Conservation (phyloP, 2,797 vertebrate genomes). For the Rhynchonycteris naso region DNA sequence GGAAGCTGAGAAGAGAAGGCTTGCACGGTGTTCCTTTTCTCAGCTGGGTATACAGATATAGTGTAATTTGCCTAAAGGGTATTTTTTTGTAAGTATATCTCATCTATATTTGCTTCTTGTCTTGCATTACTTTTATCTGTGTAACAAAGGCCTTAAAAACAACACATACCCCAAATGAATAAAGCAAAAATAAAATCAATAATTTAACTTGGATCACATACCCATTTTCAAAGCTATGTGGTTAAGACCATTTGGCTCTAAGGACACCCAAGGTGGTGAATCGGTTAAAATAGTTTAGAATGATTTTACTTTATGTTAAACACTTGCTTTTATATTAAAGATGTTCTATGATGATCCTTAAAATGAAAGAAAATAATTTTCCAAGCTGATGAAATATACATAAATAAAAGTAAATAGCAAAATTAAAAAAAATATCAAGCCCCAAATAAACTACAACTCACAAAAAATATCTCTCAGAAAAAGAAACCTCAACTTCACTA, state of each 20-base stretch:
- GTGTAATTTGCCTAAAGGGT: background rate
- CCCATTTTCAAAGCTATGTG: background rate
- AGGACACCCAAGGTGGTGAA: conserved; percentile 5
- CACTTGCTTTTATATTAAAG: conserved; percentile 13
- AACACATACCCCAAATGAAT: background rate
- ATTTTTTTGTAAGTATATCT: background rate
- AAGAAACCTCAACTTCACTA: background rate
- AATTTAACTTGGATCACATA: background rate
- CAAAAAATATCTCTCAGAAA: background rate
- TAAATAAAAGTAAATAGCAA: conserved; percentile 24
- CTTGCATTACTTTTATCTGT: background rate
- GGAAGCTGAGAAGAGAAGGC: background rate
- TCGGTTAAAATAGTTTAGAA: background rate
- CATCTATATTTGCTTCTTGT: background rate
- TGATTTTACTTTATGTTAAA: conserved; percentile 17
- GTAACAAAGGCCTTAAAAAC: conserved; percentile 22
- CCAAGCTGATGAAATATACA: background rate
- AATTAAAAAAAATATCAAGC: background rate
- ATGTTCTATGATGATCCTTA: background rate
- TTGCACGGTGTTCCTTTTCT: background rate
- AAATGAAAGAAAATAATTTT: background rate
- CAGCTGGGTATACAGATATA: background rate
- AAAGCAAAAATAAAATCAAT: background rate
- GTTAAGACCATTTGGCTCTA: background rate
- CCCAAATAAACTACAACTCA: background rate